Evolutionary conservation across 2,797 vertebrate species (phyloP), one percentile per base, ranked within the genome.

Genomic region (Sebastes miniatus): DNA sequence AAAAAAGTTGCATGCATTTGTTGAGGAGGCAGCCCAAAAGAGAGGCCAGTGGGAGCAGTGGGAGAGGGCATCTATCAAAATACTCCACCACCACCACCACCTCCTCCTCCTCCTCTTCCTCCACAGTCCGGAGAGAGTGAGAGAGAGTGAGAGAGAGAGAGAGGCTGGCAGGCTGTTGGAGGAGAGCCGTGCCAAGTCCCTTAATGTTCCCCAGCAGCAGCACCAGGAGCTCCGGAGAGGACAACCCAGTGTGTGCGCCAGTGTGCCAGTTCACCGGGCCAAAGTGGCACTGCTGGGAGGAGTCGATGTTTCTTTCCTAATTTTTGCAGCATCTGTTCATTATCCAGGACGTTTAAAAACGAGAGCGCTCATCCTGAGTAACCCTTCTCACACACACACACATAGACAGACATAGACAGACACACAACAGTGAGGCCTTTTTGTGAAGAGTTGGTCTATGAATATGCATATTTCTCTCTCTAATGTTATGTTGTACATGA

Each of bases 291-390:
- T 93, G 92, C 92, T 94, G 96, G 96, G 96, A 96, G 96, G 96
- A 95, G 96, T 95, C 94, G 91, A 94, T 96, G 95, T 96, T 95
- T 95, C 95, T 95, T 95, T 94, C 94, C 96, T 95, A 96, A 95
- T 96, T 94, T 95, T 92, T 93, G 94, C 95, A 96, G 96, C 97
- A 97, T 97, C 96, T 97, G 96, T 97, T 97, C 96, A 96, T 95
- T 94, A 96, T 95, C 93, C 93, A 89, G 92, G 91, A 89, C 92
- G 91, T 95, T 96, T 96, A 95, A 94, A 96, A 95, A 93, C 83
- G 84, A 93, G 90, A 89, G 88, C 84, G 90, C 79, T 91, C 91
- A 91, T 93, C 88, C 90, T 9, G 87, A 90, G 85, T 87, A 87
- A 87, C 86, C 85, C 80, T 78, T 82, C 73, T 22, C 52, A 62